Evolutionary conservation across 2,888 invertebrate genomes (phyloP), one percentile per base, ranked within the genome.

Genomic region (Asteroscopus sphinx): DNA sequence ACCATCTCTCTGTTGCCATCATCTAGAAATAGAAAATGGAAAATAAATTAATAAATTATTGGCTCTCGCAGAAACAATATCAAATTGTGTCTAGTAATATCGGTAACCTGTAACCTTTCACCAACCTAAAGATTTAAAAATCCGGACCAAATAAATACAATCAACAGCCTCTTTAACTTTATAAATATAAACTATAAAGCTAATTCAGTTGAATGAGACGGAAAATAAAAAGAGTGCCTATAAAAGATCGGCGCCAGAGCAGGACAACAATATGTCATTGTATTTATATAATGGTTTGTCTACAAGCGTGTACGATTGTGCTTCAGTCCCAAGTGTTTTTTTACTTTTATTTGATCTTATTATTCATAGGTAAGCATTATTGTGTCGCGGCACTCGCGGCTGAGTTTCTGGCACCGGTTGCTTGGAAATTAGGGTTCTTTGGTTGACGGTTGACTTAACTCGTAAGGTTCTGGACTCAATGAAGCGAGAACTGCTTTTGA

Each of bases 331-430:
- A 79, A 81, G 79, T 76, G 82, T 80, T 83, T 88, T 89, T 88
- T 87, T 85, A 77, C 68, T 78, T 84, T 83, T 81, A 82, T 87
- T 87, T 83, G 85, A 85, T 89, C 88, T 90, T 91, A 92, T 92
- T 92, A 93, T 93, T 91, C 93, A 92, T 91, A 89, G 91, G 90
- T 85, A 86, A 86, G 88, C 84, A 88, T 90, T 90, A 90, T 91
- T 87, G 88, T 91, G 83, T 80, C 80, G 70, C 66, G 73, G 68
- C 75, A 90, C 82, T 80, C 80, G 70, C 66, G 73, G 68, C 75
- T 79, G 79, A 77, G 69, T 65, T 70, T 79, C 69, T 81, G 79
- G 79, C 77, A 76, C 76, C 76, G 74, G 73, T 63, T 59, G 68
- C 59, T 71, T 62, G 61, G 30, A 60, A 53, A 70, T 83, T 78